Conservation (phyloP, 2,113 vertebrate species). For the Regulus satrapa region DNA sequence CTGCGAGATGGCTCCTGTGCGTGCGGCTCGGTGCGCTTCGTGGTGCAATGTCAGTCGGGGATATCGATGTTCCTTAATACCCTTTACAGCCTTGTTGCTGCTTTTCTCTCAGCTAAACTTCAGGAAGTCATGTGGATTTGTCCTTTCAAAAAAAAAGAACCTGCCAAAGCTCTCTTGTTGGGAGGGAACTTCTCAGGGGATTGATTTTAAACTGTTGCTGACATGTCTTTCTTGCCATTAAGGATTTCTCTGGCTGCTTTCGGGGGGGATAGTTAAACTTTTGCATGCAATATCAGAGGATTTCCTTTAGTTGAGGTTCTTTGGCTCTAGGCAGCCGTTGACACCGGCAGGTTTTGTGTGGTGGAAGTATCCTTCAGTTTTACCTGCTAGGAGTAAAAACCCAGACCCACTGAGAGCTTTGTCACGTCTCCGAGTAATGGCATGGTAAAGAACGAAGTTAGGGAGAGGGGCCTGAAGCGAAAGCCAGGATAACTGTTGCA, state of each 20-base stretch:
- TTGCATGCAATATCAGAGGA: background rate
- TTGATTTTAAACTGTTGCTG: background rate
- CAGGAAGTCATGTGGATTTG: background rate
- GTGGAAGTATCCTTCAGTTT: background rate
- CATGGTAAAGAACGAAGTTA: background rate
- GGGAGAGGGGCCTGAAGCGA: background rate
- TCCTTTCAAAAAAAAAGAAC: background rate
- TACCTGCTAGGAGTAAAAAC: background rate
- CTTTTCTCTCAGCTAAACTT: background rate
- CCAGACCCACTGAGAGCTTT: background rate
- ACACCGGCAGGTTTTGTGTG: background rate
- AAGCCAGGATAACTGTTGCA: background rate
- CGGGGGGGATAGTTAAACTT: background rate
- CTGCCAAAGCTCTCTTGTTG: background rate
- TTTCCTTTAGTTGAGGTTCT: background rate
- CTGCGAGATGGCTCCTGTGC: background rate
- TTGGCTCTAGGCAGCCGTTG: background rate
- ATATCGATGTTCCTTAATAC: background rate
- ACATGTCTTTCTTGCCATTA: background rate
- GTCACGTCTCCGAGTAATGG: background rate
- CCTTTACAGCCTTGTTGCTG: background rate
- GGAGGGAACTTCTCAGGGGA: background rate
- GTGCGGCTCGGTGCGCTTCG: background rate
- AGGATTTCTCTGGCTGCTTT: background rate
- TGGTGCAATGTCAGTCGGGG: background rate